Evolutionary conservation across 1,140 invertebrate species (phyloP).

Genomic region (Muscidifurax raptorellus): DNA sequence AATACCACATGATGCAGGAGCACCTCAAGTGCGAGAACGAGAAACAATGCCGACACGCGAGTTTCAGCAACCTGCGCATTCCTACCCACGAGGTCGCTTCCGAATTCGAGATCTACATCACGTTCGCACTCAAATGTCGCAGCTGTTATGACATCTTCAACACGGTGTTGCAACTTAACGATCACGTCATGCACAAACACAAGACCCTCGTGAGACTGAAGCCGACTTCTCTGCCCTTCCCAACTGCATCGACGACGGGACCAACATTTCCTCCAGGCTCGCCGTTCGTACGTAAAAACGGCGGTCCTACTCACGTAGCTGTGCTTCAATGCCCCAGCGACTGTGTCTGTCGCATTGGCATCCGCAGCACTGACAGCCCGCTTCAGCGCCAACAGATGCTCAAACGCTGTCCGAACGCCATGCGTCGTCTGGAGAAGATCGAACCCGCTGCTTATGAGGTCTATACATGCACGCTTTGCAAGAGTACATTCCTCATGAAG

Average conservation of each 20-base stretch:
- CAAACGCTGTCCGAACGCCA: slow-evolving; percentile 45
- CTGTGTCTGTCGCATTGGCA: slow-evolving; percentile 46
- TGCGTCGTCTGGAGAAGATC: slow-evolving; percentile 48
- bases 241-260: neutral
- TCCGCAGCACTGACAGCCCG: slow-evolving; percentile 30
- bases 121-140: slow-evolving; percentile 38
- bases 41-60: slow-evolving; percentile 35
- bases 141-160: slow-evolving; percentile 42
- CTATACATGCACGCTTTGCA: slow-evolving; percentile 46
- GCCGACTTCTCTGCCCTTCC: neutral
- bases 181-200: slow-evolving; percentile 45
- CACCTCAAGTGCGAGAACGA: slow-evolving; percentile 56
- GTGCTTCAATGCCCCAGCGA: slow-evolving; percentile 48
- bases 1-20: slow-evolving; percentile 50
- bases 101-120: slow-evolving; percentile 45
- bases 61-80: slow-evolving; percentile 22
- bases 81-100: slow-evolving; percentile 21
- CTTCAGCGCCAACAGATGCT: slow-evolving; percentile 42
- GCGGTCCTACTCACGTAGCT: neutral
- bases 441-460: slow-evolving; percentile 48
- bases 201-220: slow-evolving; percentile 28
- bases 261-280: neutral
- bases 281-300: slow-evolving; percentile 24
- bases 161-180: slow-evolving; percentile 20
- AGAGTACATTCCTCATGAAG: slow-evolving; percentile 51